Conservation (phyloP, 2,113 vertebrate genomes). For the Melanerpes aurifrons region DNA sequence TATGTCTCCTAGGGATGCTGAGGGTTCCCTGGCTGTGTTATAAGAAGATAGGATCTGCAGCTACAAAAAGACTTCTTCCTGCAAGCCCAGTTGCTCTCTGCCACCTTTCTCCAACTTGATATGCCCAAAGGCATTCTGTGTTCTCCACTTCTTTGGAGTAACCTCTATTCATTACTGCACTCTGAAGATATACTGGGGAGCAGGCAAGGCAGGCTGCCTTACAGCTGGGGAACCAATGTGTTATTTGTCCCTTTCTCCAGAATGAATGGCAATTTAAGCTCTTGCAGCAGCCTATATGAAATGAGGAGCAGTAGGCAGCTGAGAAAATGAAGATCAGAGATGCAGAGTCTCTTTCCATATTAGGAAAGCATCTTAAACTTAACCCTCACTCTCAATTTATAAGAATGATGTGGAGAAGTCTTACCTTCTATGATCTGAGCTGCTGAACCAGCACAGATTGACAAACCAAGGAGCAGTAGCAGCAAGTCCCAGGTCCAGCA, state of each 20-base stretch:
- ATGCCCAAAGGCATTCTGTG: not conserved
- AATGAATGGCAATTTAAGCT: conserved; percentile 4
- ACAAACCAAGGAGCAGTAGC: conserved; percentile 43
- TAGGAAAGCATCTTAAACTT: conserved; percentile 1
- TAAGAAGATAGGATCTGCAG: not conserved
- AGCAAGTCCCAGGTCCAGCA: conserved; percentile 52
- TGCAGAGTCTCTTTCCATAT: not conserved
- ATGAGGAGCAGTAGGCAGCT: not conserved
- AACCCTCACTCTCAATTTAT: not conserved
- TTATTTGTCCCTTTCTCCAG: not conserved
- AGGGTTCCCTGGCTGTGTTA: not conserved
- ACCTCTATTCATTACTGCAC: not conserved
- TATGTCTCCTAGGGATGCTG: not conserved
- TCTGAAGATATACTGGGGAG: not conserved
- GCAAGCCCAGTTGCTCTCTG: not conserved
- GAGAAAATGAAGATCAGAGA: not conserved
- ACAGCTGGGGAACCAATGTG: not conserved
- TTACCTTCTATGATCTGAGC: conserved; percentile 76
- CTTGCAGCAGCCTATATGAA: not conserved
- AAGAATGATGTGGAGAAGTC: not conserved
- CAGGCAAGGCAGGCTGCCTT: not conserved
- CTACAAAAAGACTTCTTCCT: not conserved
- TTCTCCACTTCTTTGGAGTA: not conserved
- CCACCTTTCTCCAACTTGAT: not conserved
- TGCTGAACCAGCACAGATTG: conserved; percentile 32